Evolutionary conservation across 1,140 invertebrate species (phyloP).

Genomic region (Pogonus chalceus): DNA sequence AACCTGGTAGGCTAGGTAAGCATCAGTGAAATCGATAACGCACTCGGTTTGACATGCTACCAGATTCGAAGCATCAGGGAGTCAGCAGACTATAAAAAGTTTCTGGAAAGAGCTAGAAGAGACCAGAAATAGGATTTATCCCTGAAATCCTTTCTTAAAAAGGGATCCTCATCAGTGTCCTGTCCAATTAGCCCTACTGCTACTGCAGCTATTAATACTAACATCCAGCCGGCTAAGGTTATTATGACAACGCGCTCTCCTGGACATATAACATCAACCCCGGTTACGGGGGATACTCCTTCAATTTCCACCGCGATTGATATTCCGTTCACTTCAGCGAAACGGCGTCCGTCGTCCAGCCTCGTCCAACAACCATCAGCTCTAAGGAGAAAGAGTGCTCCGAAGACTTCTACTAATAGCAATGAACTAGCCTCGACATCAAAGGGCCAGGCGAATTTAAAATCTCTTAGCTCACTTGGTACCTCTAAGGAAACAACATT

Average conservation of each 20-base stretch:
- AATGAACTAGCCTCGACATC: no score
- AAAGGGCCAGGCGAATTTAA: no score
- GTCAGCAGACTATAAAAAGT: not conserved
- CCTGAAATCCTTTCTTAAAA: not conserved
- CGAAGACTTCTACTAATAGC: no score
- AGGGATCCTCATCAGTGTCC: not conserved
- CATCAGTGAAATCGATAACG: not conserved
- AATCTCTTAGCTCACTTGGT: no score
- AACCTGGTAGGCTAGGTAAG: not conserved
- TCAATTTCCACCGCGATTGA: no score
- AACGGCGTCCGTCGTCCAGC: no score
- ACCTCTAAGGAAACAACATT: no score
- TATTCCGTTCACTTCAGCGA: no score
- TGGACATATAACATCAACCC: no score
- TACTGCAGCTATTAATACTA: conserved; percentile 8
- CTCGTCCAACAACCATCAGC: no score
- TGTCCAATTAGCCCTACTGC: not conserved
- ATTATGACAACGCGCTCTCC: conserved; percentile 17
- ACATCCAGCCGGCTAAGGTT: not conserved
- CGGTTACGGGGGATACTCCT: no score
- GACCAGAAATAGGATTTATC: not conserved
- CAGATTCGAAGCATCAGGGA: not conserved
- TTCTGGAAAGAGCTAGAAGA: not conserved
- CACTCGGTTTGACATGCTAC: not conserved
- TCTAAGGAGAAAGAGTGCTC: no score